Evolutionary conservation across 1,140 invertebrate species (phyloP).

Genomic region (Aphidius gifuensis): DNA sequence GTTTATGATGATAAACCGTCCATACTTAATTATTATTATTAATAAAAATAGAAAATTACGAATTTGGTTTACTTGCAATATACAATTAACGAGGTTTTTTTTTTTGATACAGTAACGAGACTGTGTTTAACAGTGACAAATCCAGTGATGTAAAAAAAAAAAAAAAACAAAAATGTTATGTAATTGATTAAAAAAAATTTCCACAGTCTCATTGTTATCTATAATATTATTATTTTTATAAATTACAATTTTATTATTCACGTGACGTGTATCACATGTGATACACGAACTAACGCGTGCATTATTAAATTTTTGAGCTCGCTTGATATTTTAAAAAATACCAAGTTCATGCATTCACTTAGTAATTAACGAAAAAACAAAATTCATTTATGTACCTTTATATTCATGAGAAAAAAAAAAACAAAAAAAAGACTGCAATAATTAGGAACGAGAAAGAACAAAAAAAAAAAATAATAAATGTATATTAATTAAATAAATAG

Average conservation of each 20-base stretch:
- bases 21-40: constrained; percentile 4
- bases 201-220: constrained; percentile 6
- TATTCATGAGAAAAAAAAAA: neutral
- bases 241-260: constrained; percentile 23
- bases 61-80: constrained; percentile 17
- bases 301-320: constrained; percentile 29
- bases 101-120: too few relatives aligned
- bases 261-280: constrained; percentile 27
- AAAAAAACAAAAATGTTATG: neutral
- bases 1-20: neutral
- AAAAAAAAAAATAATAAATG: constrained; percentile 5
- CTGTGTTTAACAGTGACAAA: too few relatives aligned
- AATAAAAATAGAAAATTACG: neutral
- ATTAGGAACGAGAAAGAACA: neutral
- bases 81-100: too few relatives aligned
- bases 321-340: constrained; percentile 25
- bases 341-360: constrained; percentile 10
- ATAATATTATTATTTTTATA: too few relatives aligned
- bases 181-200: neutral
- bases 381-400: constrained; percentile 7
- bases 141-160: neutral
- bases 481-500: neutral
- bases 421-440: constrained; percentile 17
- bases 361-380: constrained; percentile 2
- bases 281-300: constrained; percentile 26